Base-by-base conservation (phyloP, 2,888 invertebrate species). In the Athripsodes cinereus region DNA sequence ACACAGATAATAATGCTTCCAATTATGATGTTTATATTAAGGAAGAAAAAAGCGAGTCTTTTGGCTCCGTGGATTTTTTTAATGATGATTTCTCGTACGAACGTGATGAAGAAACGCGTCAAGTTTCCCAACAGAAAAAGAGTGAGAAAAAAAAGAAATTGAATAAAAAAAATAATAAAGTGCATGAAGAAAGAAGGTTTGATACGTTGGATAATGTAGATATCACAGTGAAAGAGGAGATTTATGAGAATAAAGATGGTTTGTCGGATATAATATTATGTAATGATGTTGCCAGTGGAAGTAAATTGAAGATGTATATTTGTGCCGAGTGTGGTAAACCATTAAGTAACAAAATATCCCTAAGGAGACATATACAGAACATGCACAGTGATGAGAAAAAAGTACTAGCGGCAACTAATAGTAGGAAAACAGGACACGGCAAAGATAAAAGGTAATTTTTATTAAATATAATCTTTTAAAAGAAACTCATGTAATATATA, bases 261-360 rank as follows among this genome's bases (percentile, higher is more conserved):
- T 18, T 18, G 64, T n/a, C n/a, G n/a, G n/a, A n/a, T n/a, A n/a
- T n/a, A n/a, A n/a, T n/a, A n/a, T n/a, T n/a, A n/a, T n/a, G n/a
- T n/a, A n/a, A n/a, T n/a, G n/a, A n/a, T n/a, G 66, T 52, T 20
- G 63, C 49, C 22, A 61, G 22, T 22, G 19, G 26, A 26, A 26
- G 26, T 31, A 44, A 34, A 22, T 18, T 18, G 1, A 22, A 50
- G 8, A 22, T 40, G 44, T n/a, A 26, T 21, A 18, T n/a, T 5
- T 50, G 50, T 26, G 16, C 11, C 2, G 16, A 20, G 26, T 50
- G 50, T 21, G 26, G 21, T 16, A 50, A 50, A 16, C 50, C 26
- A 5, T n/a, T 50, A 6, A 50, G n/a, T 22, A 50, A n/a, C 2
- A 2, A 22, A 2, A 3, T 13, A 2, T 50, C 50, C 2, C n/a